Evolutionary conservation across 2,888 invertebrate species (phyloP).

Genomic region (Lepidocyrtoides sp.): DNA sequence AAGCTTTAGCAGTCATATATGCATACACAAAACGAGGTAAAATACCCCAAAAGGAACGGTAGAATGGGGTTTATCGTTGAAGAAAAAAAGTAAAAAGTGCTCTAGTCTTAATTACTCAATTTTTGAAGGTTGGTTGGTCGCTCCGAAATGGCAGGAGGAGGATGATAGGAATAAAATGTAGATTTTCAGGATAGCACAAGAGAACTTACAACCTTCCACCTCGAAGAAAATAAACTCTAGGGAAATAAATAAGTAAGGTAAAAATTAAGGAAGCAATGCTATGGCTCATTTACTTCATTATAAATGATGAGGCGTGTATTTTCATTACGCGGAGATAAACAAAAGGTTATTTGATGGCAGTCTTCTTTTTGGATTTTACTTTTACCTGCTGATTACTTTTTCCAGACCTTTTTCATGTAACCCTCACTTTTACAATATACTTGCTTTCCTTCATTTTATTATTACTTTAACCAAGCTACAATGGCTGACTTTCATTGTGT

Average conservation of each 20-base stretch:
- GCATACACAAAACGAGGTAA: neutral
- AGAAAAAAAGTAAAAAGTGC: conserved; percentile 18
- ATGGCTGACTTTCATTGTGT: neutral
- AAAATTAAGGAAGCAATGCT: conserved; percentile 74
- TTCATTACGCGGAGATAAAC: conserved; percentile 59
- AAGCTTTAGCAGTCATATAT: neutral
- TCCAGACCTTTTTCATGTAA: conserved; percentile 80
- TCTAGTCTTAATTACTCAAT: conserved; percentile 71
- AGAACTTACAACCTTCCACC: neutral
- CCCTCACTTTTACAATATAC: conserved; percentile 49
- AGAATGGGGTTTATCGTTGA: neutral
- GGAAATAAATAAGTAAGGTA: conserved; percentile 16
- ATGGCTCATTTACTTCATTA: conserved; percentile 73
- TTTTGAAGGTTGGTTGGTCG: conserved; percentile 66
- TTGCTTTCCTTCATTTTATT: conserved; percentile 17
- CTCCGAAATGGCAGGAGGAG: conserved; percentile 14
- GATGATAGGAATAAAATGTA: conserved; percentile 31
- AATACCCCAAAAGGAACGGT: neutral
- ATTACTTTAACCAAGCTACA: no score
- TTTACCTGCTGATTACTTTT: conserved; percentile 77
- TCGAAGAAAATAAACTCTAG: neutral
- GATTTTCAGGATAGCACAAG: neutral
- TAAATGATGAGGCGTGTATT: conserved; percentile 72
- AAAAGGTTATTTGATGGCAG: conserved; percentile 17
- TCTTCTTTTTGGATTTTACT: conserved; percentile 48